Percentiles rank a stretch among this genome's conserved stretches.
These are phyloP conservation scores for Cremastinae sp. DNA, from an alignment of 2,888 invertebrate species.

Conservation along the genomic window DNA sequence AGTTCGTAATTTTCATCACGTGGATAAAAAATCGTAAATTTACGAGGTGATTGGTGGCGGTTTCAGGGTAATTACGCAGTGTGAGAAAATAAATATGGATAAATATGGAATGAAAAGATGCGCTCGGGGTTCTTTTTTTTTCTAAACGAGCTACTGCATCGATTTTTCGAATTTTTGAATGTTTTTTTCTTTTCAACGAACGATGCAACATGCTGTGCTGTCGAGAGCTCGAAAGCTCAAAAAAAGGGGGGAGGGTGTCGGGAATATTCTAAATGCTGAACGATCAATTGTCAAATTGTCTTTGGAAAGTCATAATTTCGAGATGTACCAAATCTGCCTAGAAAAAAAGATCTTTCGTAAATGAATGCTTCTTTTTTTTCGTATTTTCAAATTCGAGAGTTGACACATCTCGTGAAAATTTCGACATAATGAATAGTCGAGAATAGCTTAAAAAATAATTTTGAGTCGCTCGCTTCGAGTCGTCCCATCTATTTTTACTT, in stretches of 20 bases:
- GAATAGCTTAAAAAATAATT: no score
- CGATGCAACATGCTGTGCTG: conserved; percentile 61
- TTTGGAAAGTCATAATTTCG: background rate
- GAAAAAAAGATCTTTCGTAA: background rate
- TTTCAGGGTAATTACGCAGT: conserved; percentile 34
- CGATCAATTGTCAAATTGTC: conserved; percentile 28
- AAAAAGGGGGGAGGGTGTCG: conserved; percentile 1
- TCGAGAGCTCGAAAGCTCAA: conserved; percentile 1
- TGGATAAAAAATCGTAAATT: conserved; percentile 38
- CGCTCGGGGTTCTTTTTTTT: conserved; percentile 45
- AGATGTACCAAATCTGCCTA: background rate
- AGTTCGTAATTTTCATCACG: conserved; percentile 4
- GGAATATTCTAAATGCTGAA: conserved; percentile 42
- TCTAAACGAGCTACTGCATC: conserved; percentile 50
- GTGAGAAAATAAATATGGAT: conserved; percentile 7
- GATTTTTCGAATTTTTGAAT: background rate
- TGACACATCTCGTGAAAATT: background rate
- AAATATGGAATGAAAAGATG: conserved; percentile 47
- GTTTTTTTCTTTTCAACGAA: conserved; percentile 30
- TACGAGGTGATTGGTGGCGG: conserved; percentile 7
- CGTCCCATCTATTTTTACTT: conserved; percentile 15
- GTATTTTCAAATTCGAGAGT: background rate
- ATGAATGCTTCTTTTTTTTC: background rate
- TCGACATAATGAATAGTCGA: background rate
- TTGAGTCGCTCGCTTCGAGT: background rate